Base-by-base conservation (phyloP, 2,797 vertebrate species). In the Neoniphon sammara region DNA sequence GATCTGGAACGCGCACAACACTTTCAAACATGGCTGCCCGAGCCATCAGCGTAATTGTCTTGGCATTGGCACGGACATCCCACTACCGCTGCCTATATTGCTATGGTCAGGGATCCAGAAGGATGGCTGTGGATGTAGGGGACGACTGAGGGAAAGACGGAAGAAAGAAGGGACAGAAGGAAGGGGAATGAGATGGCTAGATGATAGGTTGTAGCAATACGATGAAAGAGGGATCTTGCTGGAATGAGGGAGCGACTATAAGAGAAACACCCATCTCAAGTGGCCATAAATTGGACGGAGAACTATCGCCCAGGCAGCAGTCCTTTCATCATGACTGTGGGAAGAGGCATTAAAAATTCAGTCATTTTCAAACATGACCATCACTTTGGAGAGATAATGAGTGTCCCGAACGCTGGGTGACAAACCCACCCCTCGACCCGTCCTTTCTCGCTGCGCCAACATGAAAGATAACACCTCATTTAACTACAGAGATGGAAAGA, bases 351-450 rank as follows among this genome's bases (percentile, higher is more conserved):
- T 70, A 84, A 89, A 90, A 84, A 92, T 91, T 65, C 80, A 91
- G 83, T 82, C 83, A 87, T 90, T 87, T 91, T 90, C 85, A 91
- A 91, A 90, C 78, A 74, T 85, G 84, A 75, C 82, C 80, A 52
- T 89, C 83, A 80, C 81, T 88, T 86, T 90, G 60, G 75, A 80
- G 78, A 76, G 86, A 92, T 91, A 92, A 92, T 90, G 85, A 92
- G 86, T 85, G 90, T 87, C 82, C 85, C 85, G 75, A 83, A 77
- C 14, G 27, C 78, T 59, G 73, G 44, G 71, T 69, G 49, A 83
- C 71, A 85, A 75, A 75, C 58, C 57, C 70, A 53, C 44, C 57
- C 56, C 56, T 62, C 20, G 15, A 78, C 78, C 60, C 31, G 5
- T 66, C 72, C 69, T 75, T 73, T 66, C 78, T 73, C 68, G 65